Base-by-base conservation (phyloP, 2,797 vertebrate genomes). In the Pelodytes ibericus region DNA sequence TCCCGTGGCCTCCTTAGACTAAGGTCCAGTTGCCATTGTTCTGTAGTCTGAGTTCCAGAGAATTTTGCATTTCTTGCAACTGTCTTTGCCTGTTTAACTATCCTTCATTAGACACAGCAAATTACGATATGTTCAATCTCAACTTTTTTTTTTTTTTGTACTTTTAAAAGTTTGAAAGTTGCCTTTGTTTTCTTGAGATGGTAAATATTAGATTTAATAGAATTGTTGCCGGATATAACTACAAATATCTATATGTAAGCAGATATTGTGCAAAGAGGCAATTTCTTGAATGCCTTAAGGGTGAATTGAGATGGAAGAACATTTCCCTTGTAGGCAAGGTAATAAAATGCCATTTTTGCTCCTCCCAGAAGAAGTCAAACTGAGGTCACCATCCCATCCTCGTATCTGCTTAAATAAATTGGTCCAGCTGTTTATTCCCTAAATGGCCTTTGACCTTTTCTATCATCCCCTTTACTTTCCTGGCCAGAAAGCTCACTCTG, bases 401-500 rank as follows among this genome's bases (percentile, higher is more conserved):
- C 88, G 85, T 90, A 91, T 91, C 91, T 93, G 93, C 95, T 96
- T 95, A 94, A 95, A 95, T 94, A 95, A 95, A 95, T 91, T 91
- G 89, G 90, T 93, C 93, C 92, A 95, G 93, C 94, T 96, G 94
- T 95, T 95, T 93, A 92, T 92, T 91, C 93, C 94, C 90, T 90
- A 90, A 92, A 90, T 87, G 91, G 91, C 91, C 93, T 95, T 92
- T 94, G 92, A 92, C 93, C 94, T 89, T 90, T 87, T 81, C 85
- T 88, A 87, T 89, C 86, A 90, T 91, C 89, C 84, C 88, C 90
- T 84, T 86, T 72, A 80, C 87, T 84, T 88, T 88, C 87, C 87
- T 89, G 89, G 88, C 82, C 88, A 79, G 89, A 86, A 4, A 82
- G 87, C 88, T 88, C 86, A 82, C 85, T 89, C 87, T 87, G 84